These are phyloP conservation scores for Colaptes auratus DNA, from an alignment of 2,113 vertebrate species.

Conservation along the genomic window DNA sequence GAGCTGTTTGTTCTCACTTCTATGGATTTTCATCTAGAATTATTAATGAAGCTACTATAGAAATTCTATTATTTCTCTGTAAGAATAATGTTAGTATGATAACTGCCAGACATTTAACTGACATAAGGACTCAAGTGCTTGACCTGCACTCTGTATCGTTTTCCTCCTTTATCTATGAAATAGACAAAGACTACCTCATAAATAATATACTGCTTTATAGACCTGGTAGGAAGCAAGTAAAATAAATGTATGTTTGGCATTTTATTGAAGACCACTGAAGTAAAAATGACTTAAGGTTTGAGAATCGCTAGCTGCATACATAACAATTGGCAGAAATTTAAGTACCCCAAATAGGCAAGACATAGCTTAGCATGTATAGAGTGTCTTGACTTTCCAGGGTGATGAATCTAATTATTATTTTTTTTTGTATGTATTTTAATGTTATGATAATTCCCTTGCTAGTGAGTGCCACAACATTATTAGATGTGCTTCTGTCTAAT, in stretches of 20 bases:
- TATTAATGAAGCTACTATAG: neutral
- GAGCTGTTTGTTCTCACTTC: neutral
- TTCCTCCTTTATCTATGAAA: neutral
- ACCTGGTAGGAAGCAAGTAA: neutral
- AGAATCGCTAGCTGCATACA: neutral
- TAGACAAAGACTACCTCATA: neutral
- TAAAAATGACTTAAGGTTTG: neutral
- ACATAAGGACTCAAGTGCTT: neutral
- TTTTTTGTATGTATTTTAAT: neutral
- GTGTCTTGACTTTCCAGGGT: neutral
- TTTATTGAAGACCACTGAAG: neutral
- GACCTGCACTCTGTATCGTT: neutral
- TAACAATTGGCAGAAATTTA: neutral
- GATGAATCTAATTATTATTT: neutral
- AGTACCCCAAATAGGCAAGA: neutral
- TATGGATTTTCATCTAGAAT: neutral
- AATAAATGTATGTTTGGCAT: neutral
- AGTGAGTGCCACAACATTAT: neutral
- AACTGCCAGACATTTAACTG: neutral
- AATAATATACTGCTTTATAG: neutral
- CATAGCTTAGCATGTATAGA: neutral
- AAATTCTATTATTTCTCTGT: neutral
- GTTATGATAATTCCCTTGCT: neutral
- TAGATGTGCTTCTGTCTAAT: neutral
- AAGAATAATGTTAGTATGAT: neutral